These are phyloP conservation scores for Zaprionus lachaisei DNA, from an alignment of 1,140 invertebrate species.

Conservation along the genomic window DNA sequence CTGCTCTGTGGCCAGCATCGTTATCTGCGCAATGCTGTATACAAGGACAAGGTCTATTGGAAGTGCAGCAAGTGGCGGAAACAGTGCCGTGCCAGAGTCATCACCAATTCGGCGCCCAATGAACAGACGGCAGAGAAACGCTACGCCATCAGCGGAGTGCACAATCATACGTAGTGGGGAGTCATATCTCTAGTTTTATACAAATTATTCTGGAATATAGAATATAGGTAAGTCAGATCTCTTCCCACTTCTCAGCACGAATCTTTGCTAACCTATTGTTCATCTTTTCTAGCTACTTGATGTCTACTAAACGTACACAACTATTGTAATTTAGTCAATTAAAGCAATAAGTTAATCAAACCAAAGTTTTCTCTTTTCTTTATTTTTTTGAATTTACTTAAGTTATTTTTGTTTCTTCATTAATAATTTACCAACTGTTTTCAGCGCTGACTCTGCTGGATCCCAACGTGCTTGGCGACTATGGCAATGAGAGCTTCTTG, in stretches of 20 bases:
- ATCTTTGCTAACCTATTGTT: background rate
- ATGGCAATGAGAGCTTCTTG: constrained; percentile 67
- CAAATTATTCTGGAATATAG: background rate
- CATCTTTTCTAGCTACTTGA: constrained; percentile 4
- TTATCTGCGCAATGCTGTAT: constrained; percentile 77
- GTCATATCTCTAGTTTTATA: background rate
- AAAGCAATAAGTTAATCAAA: constrained; percentile 3
- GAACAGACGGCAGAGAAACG: constrained; percentile 46
- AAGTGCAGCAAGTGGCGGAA: constrained; percentile 84
- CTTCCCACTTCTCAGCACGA: background rate
- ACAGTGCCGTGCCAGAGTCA: constrained; percentile 74
- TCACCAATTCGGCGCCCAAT: constrained; percentile 58
- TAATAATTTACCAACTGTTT: constrained; percentile 30
- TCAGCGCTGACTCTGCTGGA: constrained; percentile 37
- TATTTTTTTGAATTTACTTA: background rate
- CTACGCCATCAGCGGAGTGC: constrained; percentile 70
- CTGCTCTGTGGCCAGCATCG: constrained; percentile 73
- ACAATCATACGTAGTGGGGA: constrained; percentile 62
- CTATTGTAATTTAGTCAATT: constrained; percentile 2
- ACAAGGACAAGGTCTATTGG: constrained; percentile 83
- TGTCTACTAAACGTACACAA: background rate
- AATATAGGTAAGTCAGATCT: background rate
- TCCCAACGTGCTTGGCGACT: constrained; percentile 53
- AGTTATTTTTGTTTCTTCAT: background rate
- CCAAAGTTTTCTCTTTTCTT: background rate